phyloP scores from a whole-genome alignment of 2,113 vertebrate genomes.

The Crotalus tigris region DNA sequence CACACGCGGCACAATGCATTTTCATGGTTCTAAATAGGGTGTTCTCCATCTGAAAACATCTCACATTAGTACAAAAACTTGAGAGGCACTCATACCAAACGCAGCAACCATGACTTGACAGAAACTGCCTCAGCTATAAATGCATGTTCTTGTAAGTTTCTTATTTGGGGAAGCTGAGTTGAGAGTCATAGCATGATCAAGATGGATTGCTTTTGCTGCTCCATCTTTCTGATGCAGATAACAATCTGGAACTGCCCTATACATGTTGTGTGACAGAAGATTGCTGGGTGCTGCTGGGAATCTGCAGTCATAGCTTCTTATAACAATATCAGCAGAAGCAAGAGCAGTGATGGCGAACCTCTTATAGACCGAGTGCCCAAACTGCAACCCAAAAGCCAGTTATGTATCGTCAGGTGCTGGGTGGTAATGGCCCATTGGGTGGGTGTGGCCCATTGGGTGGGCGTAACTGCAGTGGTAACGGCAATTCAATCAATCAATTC shows the following conservation, averaged over 20 bases:
- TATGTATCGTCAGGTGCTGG: too few species aligned
- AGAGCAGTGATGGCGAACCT: too few species aligned
- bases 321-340: background rate
- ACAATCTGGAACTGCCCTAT: background rate
- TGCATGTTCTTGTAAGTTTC: background rate
- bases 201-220: background rate
- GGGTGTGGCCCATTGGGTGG: too few species aligned
- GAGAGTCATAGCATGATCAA: background rate
- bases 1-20: background rate
- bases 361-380: too few species aligned
- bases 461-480: too few species aligned
- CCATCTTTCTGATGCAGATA: background rate
- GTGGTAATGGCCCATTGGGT: too few species aligned
- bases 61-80: background rate
- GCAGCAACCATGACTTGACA: background rate
- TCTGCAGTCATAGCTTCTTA: background rate
- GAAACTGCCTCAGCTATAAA: background rate
- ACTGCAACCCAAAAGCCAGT: too few species aligned
- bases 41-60: background rate
- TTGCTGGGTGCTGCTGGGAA: background rate
- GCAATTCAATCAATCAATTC: too few species aligned
- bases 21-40: background rate
- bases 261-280: background rate
- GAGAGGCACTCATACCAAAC: background rate
- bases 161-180: background rate